These are phyloP conservation scores for Papilio gigon DNA, from an alignment of 2,888 invertebrate species.

Conservation along the genomic window DNA sequence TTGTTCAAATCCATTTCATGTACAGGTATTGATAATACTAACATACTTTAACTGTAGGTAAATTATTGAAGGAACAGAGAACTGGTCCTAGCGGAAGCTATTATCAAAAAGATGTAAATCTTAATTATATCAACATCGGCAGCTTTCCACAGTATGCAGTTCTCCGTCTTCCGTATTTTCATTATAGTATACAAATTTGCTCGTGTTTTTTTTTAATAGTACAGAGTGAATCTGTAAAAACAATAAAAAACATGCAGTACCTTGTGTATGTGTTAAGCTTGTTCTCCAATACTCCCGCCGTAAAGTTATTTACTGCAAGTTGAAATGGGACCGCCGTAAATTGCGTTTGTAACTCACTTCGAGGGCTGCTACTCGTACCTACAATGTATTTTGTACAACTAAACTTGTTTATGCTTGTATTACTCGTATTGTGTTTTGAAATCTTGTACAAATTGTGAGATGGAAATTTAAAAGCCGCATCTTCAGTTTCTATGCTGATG, in stretches of 20 bases:
- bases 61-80: no score
- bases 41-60: no score
- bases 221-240: background rate
- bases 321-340: slow-evolving; percentile 66
- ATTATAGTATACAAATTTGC: no score
- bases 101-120: no score
- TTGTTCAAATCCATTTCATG: no score
- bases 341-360: slow-evolving; percentile 69
- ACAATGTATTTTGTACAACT: slow-evolving; percentile 35
- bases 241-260: background rate
- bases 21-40: no score
- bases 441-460: background rate
- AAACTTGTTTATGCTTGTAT: slow-evolving; percentile 3
- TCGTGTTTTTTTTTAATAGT: background rate
- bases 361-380: slow-evolving; percentile 25
- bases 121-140: no score
- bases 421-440: slow-evolving; percentile 12
- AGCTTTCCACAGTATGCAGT: no score
- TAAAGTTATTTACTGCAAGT: slow-evolving; percentile 72
- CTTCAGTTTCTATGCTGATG: no score
- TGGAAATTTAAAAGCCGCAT: background rate
- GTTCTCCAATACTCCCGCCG: slow-evolving; percentile 51
- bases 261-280: slow-evolving; percentile 7
- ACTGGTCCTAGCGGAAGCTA: no score
- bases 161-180: no score